Base-by-base conservation (phyloP, 1,140 invertebrate genomes). In the Streblospio benedicti region DNA sequence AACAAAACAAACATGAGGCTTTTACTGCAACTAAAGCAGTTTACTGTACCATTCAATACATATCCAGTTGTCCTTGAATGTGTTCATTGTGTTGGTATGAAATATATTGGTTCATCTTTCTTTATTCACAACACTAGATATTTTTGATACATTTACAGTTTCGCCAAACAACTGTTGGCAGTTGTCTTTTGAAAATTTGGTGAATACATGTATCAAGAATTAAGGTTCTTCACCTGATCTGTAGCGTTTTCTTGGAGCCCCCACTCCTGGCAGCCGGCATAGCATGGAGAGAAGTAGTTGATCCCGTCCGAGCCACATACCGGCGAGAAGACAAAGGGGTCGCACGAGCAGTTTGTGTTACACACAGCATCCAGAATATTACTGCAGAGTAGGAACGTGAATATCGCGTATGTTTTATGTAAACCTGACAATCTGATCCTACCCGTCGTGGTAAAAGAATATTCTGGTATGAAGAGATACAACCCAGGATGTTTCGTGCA, bases 281-380 rank as follows among this genome's bases (percentile, higher is more conserved):
- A 51, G 49, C 63, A 64, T 12, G 63, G 63, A 14, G 63, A 64
- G 38, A 60, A 49, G 47, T 64, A 64, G 28, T 27, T 43, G 25
- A 63, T 28, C 1, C 53, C 35, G 47, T 64, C 61, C 12, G 33
- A 18, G 3, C 63, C 61, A 44, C 63, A 64, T 14, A 64, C 56
- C 18, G 63, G 63, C 45, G 35, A 32, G 45, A 51, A 64, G 27
- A 33, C 5, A 27, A 35, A n/a, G 4, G 18, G 35, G 25, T 28
- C 25, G 41, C 60, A 61, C 4, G 25, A 25, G 52, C 60, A 61
- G 14, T 57, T 30, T 4, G 18, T 27, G 38, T 61, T 61, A 31
- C 60, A 61, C 0, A 32, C n/a, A 32, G n/a, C n/a, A n/a, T n/a
- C n/a, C n/a, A n/a, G n/a, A n/a, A n/a, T n/a, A n/a, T n/a, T n/a